Conservation (phyloP, 2,113 vertebrate species). For the Corythornis cristatus region DNA sequence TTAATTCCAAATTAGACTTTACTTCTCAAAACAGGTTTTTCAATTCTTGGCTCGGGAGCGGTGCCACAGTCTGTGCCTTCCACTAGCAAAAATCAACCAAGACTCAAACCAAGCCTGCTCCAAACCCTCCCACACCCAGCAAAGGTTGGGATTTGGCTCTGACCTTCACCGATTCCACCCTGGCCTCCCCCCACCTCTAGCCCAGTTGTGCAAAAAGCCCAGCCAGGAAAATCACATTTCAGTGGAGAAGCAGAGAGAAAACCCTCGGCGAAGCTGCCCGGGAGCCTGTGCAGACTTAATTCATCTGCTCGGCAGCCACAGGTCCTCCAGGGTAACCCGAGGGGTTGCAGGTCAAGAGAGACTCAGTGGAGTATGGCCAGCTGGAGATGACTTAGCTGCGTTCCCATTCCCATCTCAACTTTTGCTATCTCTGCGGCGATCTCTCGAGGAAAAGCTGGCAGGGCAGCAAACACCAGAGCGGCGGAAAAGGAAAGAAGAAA, state of each 20-base stretch:
- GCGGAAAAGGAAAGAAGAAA: neutral
- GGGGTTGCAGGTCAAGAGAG: constrained; percentile 23
- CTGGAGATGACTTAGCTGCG: neutral
- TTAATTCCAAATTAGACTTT: constrained; percentile 34
- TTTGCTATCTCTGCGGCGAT: neutral
- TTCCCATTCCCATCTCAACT: neutral
- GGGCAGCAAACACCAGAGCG: accelerated
- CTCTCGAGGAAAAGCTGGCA: neutral
- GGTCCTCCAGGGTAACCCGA: constrained; percentile 10
- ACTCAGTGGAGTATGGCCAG: neutral
- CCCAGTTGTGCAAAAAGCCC: neutral
- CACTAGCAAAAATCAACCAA: neutral
- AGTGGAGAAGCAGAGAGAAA: neutral
- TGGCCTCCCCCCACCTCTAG: neutral
- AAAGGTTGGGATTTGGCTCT: neutral
- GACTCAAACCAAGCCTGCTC: neutral
- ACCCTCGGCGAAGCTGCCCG: neutral
- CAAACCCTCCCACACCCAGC: neutral
- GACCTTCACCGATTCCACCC: neutral
- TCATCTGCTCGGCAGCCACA: neutral
- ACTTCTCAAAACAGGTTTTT: constrained; percentile 1
- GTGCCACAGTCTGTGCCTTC: neutral
- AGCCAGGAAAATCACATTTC: neutral
- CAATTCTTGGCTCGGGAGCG: neutral
- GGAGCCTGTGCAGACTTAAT: neutral